Conservation (phyloP, 92 coral and sea anemone species). For the Epizoanthus ramosus region DNA sequence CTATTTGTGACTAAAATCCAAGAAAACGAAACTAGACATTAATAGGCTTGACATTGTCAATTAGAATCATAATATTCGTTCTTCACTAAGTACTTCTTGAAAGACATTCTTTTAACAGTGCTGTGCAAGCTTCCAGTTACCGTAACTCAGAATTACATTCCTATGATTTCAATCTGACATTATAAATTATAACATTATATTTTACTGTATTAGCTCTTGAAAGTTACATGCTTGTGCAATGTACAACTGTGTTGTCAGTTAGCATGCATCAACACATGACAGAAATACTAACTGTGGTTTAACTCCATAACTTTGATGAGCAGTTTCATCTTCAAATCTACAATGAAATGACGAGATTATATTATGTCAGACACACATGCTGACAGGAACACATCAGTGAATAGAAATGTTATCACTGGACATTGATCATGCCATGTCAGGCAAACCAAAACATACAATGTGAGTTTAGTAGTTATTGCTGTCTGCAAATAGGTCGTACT, state of each 20-base stretch:
- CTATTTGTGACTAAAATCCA: no score
- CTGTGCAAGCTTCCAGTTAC: no score
- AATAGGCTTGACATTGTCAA: no score
- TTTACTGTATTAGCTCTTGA: neutral
- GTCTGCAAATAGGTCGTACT: no score
- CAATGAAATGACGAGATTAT: constrained; percentile 51
- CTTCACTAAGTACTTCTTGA: no score
- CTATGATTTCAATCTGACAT: neutral
- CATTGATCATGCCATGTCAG: no score
- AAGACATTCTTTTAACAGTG: no score
- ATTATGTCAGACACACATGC: constrained; percentile 11
- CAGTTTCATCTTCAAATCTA: constrained; percentile 74
- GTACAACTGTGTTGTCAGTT: constrained; percentile 6
- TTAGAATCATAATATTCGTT: no score
- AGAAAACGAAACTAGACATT: no score
- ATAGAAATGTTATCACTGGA: neutral
- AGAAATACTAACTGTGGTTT: constrained; percentile 83
- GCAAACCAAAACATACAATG: no score
- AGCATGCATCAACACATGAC: constrained; percentile 32
- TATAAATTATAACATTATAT: neutral
- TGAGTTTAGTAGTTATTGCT: no score
- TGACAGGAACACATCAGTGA: constrained; percentile 3
- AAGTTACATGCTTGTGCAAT: constrained; percentile 11
- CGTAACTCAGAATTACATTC: no score
- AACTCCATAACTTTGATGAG: constrained; percentile 63